Evolutionary conservation across 1,140 invertebrate species (phyloP), one percentile per base, ranked within the genome.

Genomic region (Aporrectodea caliginosa): DNA sequence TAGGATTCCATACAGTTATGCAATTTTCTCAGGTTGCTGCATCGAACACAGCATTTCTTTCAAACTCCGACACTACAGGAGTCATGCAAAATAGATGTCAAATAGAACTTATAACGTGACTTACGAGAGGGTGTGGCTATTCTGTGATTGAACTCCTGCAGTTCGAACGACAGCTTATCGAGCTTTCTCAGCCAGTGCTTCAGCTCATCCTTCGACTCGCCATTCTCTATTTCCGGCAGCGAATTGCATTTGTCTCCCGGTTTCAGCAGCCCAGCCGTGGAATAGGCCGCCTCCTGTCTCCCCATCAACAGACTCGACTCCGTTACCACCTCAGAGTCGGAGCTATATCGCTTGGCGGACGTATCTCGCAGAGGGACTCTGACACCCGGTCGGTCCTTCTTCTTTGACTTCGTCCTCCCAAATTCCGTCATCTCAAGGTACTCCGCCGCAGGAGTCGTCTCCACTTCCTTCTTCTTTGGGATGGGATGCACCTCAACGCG

Each of bases 171-270:
- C 77, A 86, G 84, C 71, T 84, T 87, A 69, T 83, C 92, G 91
- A 83, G 92, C 91, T 89, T 94, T 92, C 84, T 93, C 90, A 83
- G 93, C 92, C 87, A 94, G 88, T 76, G 93, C 78, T 88, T 85
- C 75, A 87, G 82, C 77, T 86, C 86, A 22, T 83, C 79, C 14
- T 0, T 69, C 82, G 31, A 83, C 43, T 30, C 83, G 81, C 81
- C 81, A 75, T 78, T 81, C 78, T 83, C 73, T 72, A 84, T 78
- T 75, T 86, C 75, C 69, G 85, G 85, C 75, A 87, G 82, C 75
- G 87, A 85, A 75, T 86, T 83, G 81, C 84, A 84, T n/a, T 85
- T 75, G 73, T 85, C 84, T 74, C 86, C 87, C n/a, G 33, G 29
- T 35, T 75, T 75, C 31, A 80, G 30, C 72, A 74, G 43, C 6